Evolutionary conservation across 2,888 invertebrate species (phyloP), one percentile per base, ranked within the genome.

Genomic region (Ceriagrion tenellum): DNA sequence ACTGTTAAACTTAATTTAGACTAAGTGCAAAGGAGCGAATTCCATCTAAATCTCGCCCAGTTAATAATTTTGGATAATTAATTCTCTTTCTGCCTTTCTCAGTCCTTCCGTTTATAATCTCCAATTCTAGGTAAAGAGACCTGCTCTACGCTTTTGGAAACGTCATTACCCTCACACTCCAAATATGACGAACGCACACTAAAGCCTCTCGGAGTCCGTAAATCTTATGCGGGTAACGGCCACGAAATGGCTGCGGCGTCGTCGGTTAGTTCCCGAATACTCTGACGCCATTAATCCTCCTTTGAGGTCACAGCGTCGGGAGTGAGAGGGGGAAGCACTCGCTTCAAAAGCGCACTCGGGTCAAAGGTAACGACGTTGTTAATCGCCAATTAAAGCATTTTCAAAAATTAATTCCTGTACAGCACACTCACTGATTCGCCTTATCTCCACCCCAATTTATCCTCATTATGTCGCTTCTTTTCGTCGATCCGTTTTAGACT

Each of bases 321-420:
- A 35, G 81, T 20, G 13, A 59, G 16, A 0, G 30, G n/a, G 13
- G 16, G 30, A 35, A 35, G 81, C 30, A 35, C 13, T 35, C 35
- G 81, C 12, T 26, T 81, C 81, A 16, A 81, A 81, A 81, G 81
- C 81, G 8, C 0, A 26, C 47, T 3, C 81, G 0, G 81, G 81
- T 81, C 81, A 81, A 81, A 81, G 81, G 81, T 81, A 81, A 81
- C 35, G 81, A 81, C 81, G 81, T 81, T 35, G 30, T 18, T 81
- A 81, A 81, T 81, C 81, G n/a, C 35, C 81, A 35, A 30, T 81
- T 81, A 81, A 35, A 35, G 81, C 81, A 81, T 81, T 81, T 81
- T 81, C 35, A 16, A 35, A 35, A 81, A 81, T 26, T 81, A 26
- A 35, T 35, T n/a, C n/a, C n/a, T n/a, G 13, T 35, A 18, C 16